Conservation (phyloP, 2,113 vertebrate genomes). For the Syngnathoides biaculeatus region DNA sequence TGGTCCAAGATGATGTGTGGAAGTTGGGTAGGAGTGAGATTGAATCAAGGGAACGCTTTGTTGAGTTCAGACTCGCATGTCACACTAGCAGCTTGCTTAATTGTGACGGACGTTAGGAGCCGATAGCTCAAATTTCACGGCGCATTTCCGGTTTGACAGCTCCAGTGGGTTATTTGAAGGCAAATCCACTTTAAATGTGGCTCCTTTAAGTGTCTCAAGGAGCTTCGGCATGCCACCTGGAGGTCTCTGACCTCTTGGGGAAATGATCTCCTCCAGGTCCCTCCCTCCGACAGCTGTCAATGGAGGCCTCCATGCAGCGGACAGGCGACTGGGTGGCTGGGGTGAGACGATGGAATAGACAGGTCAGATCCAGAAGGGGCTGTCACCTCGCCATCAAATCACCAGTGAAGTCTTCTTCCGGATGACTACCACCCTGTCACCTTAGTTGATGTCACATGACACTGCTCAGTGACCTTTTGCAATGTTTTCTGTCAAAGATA, state of each 20-base stretch:
- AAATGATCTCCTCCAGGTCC: conserved; percentile 59
- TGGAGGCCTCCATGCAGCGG: conserved; percentile 73
- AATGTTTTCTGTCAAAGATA: neutral
- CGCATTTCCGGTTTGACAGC: conserved; percentile 40
- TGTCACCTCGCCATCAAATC: conserved; percentile 64
- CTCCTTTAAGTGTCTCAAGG: conserved; percentile 52
- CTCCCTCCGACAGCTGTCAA: conserved; percentile 65
- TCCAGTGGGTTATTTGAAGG: conserved; percentile 34
- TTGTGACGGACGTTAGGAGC: conserved; percentile 21
- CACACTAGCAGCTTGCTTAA: conserved; percentile 1
- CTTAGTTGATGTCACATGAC: conserved; percentile 50
- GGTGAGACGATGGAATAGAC: conserved; percentile 63
- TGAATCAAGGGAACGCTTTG: neutral
- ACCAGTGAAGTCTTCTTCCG: conserved; percentile 52
- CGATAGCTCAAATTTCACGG: conserved; percentile 38
- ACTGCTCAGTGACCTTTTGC: conserved; percentile 47
- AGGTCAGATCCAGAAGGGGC: conserved; percentile 69
- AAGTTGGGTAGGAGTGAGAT: conserved; percentile 1
- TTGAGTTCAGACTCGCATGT: neutral
- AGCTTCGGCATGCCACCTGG: conserved; percentile 54
- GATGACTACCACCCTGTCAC: conserved; percentile 49
- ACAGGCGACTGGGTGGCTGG: conserved; percentile 59
- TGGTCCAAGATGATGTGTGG: conserved; percentile 29
- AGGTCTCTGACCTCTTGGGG: conserved; percentile 66
- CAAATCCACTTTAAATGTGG: conserved; percentile 35